These are phyloP conservation scores for Epinephelus fuscoguttatus DNA, from an alignment of 2,113 vertebrate genomes.

Conservation along the genomic window DNA sequence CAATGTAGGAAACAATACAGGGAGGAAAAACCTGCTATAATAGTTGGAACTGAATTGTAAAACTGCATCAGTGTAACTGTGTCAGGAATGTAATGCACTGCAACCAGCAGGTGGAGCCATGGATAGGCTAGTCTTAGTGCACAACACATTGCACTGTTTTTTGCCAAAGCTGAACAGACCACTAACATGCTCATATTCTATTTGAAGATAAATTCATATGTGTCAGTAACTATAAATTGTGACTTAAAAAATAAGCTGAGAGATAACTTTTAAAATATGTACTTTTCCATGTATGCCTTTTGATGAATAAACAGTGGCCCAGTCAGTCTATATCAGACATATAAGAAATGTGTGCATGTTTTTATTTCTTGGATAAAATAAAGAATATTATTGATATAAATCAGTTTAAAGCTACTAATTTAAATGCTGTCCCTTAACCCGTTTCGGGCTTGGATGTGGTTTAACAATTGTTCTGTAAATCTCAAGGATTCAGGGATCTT, in stretches of 20 bases:
- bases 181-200: background rate
- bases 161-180: conserved; percentile 6
- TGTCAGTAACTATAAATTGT: background rate
- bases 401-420: background rate
- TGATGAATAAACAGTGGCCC: background rate
- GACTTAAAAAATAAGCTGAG: background rate
- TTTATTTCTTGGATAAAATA: conserved; percentile 1
- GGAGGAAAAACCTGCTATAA: background rate
- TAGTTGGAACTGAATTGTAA: background rate
- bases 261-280: background rate
- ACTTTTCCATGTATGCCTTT: background rate
- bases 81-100: background rate
- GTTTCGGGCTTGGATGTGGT: background rate
- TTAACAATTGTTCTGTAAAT: background rate
- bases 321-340: background rate
- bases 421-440: background rate
- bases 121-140: background rate
- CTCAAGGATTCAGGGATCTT: too few relatives aligned
- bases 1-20: too few relatives aligned
- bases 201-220: background rate
- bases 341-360: background rate
- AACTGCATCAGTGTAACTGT: background rate
- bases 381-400: background rate
- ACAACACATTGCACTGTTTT: background rate
- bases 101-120: conserved; percentile 67